Conservation (phyloP, 30 jellyfish, hydroid and myxozoan genomes). For the Nemopilema nomurai region DNA sequence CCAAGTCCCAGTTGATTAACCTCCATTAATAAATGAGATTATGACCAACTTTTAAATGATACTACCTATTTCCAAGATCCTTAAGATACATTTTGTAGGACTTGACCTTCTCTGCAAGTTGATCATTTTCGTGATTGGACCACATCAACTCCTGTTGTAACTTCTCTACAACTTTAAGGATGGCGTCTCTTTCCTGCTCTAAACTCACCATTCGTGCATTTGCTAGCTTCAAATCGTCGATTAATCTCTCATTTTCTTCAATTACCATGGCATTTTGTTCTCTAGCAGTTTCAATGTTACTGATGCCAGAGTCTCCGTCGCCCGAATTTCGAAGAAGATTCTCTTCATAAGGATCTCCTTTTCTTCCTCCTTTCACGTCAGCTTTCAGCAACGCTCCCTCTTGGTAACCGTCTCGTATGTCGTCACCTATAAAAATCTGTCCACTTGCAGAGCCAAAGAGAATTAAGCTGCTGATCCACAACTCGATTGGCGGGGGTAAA, state of each 20-base stretch:
- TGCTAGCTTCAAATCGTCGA: conserved; percentile 82
- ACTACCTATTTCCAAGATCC: conserved; percentile 18
- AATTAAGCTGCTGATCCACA: conserved; percentile 39
- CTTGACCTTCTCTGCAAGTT: conserved; percentile 55
- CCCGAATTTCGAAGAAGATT: neutral
- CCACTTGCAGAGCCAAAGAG: conserved; percentile 63
- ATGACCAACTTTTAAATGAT: too few species aligned
- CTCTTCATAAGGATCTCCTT: neutral
- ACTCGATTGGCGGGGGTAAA: conserved; percentile 81
- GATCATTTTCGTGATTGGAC: conserved; percentile 91
- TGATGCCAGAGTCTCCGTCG: neutral
- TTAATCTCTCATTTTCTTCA: conserved; percentile 43
- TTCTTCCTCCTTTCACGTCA: neutral
- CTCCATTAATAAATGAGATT: too few species aligned
- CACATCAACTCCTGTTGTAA: conserved; percentile 93
- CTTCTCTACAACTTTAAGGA: conserved; percentile 89
- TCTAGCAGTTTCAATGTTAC: neutral
- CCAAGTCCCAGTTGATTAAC: too few species aligned
- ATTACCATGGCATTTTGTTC: neutral
- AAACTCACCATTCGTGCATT: conserved; percentile 83
- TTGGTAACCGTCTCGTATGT: neutral
- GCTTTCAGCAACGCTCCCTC: neutral
- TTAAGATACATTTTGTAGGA: conserved; percentile 20
- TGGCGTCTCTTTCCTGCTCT: conserved; percentile 87
- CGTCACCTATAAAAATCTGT: conserved; percentile 26